Conservation (phyloP, 2,888 invertebrate genomes). For the Dicyrtoma fusca region DNA sequence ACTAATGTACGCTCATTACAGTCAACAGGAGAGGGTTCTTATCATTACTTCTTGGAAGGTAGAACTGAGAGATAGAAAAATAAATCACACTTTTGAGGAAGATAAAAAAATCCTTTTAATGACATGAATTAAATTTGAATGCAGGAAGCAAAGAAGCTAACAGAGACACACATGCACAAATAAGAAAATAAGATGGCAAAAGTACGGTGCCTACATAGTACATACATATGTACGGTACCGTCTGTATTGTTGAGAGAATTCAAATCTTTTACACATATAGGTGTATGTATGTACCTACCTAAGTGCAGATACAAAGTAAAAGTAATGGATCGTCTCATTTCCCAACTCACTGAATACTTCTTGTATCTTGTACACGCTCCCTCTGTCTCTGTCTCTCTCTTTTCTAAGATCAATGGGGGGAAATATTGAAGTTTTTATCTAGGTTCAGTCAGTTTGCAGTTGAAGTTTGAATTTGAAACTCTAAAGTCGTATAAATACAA, state of each 20-base stretch:
- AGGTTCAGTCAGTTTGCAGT: slow-evolving; percentile 21
- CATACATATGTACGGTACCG: too few species aligned
- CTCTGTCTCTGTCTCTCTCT: slow-evolving; percentile 2
- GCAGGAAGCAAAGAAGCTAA: neutral
- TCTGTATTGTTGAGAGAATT: too few species aligned
- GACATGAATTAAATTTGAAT: slow-evolving; percentile 7
- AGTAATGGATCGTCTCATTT: slow-evolving; percentile 22
- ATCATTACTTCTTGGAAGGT: too few species aligned
- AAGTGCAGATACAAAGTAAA: neutral
- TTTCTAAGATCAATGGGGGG: slow-evolving; percentile 18
- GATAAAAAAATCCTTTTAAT: neutral
- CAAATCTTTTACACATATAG: neutral
- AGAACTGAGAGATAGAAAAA: too few species aligned
- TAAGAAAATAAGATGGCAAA: neutral
- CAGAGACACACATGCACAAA: neutral
- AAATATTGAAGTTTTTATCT: slow-evolving; percentile 22
- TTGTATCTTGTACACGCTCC: neutral
- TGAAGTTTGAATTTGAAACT: slow-evolving; percentile 17
- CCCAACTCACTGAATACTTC: neutral
- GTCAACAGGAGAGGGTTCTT: too few species aligned
- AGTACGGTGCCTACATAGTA: too few species aligned
- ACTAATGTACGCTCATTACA: too few species aligned
- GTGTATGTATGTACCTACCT: too few species aligned
- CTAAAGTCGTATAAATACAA: slow-evolving; percentile 4
- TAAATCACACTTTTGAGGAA: neutral